Evolutionary conservation across 2,113 vertebrate species (phyloP).

Genomic region (Lota lota): DNA sequence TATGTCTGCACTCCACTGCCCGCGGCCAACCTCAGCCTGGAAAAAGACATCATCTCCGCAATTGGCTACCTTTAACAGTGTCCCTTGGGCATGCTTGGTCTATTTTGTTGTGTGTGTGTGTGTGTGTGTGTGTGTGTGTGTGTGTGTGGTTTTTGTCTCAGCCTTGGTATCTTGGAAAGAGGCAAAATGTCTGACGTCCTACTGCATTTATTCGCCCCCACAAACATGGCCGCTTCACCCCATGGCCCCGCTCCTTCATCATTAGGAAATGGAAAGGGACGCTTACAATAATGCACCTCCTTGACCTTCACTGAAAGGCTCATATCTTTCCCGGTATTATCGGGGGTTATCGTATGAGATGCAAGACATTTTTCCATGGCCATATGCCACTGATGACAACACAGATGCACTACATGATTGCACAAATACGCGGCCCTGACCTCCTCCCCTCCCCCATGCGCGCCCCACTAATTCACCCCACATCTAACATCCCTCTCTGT

Average conservation of each 20-base stretch:
- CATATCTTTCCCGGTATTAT: not conserved
- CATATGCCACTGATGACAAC: not conserved
- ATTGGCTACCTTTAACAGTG: conserved; percentile 1
- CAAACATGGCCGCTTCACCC: not conserved
- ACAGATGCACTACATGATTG: not conserved
- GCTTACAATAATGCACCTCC: not conserved
- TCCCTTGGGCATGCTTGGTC: conserved; percentile 14
- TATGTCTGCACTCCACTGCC: conserved; percentile 14
- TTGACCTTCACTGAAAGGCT: not conserved
- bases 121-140: not conserved
- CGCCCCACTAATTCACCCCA: not conserved
- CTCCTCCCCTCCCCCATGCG: not conserved
- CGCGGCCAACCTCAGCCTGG: conserved; percentile 2
- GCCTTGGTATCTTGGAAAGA: conserved; percentile 6
- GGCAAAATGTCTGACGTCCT: not conserved
- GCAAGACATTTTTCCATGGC: not conserved
- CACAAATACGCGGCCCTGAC: not conserved
- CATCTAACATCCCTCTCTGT: not conserved
- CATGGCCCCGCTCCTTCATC: not conserved
- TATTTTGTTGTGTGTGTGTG: not conserved
- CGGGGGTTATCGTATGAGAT: not conserved
- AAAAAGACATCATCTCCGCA: conserved; percentile 5
- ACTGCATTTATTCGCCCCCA: not conserved
- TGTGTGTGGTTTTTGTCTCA: not conserved
- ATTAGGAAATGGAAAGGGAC: conserved; percentile 11